A percentile compares a stretch with the other conserved stretches of the same genome.
These are phyloP conservation scores for Raja brachyura DNA, from an alignment of 2,113 vertebrate genomes.

Conservation along the genomic window DNA sequence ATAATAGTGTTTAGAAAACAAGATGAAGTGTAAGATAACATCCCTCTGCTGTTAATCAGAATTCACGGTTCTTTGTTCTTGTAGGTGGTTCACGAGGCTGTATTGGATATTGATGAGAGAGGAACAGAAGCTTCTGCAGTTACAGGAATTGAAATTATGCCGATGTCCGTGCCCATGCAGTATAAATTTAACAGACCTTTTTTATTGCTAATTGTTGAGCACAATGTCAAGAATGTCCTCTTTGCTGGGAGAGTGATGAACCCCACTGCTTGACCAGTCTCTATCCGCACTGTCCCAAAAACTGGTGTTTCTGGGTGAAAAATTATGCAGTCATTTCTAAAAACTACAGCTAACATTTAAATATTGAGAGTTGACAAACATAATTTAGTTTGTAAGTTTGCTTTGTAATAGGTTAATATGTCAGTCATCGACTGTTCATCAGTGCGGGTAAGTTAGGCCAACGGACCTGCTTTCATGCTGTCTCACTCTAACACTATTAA, in stretches of 20 bases:
- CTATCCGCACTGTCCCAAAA: neutral
- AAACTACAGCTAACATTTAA: neutral
- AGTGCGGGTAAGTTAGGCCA: no score
- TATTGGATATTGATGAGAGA: slow-evolving; percentile 69
- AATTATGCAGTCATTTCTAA: neutral
- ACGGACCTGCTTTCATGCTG: no score
- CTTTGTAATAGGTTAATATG: neutral
- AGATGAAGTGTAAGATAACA: neutral
- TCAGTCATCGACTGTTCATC: neutral
- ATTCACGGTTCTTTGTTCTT: slow-evolving; percentile 3
- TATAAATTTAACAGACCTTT: slow-evolving; percentile 64
- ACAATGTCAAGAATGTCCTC: slow-evolving; percentile 61
- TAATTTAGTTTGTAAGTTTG: neutral
- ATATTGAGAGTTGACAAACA: neutral
- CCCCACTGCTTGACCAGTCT: slow-evolving; percentile 43
- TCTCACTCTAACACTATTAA: no score
- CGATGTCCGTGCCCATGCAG: slow-evolving; percentile 42
- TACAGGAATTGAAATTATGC: slow-evolving; percentile 48
- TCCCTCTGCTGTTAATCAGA: neutral
- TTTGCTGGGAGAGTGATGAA: slow-evolving; percentile 73
- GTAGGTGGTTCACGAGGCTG: slow-evolving; percentile 65
- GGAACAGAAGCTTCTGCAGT: slow-evolving; percentile 61
- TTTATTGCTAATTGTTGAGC: slow-evolving; percentile 61
- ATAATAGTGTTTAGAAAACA: neutral
- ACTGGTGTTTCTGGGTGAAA: neutral